Conservation (phyloP, 92 coral and sea anemone species). For the Parazoanthus swiftii region DNA sequence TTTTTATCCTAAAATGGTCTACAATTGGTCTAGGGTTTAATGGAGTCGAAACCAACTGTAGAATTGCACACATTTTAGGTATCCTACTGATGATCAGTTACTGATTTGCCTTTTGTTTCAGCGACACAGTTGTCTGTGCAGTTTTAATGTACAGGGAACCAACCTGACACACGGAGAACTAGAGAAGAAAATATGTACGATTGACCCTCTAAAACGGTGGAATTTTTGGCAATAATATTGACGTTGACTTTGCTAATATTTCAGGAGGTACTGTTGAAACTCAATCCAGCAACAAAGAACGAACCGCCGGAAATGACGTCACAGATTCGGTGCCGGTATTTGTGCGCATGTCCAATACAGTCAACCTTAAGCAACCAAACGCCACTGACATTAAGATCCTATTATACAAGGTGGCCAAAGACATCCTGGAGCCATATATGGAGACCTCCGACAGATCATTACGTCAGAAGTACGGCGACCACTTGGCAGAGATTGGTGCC, state of each 20-base stretch:
- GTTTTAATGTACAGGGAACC: too few relatives aligned
- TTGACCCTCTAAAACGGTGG: too few relatives aligned
- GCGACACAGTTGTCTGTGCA: too few relatives aligned
- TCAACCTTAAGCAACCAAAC: constrained; percentile 39
- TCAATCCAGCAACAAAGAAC: constrained; percentile 58
- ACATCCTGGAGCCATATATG: constrained; percentile 54
- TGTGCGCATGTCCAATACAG: too few relatives aligned
- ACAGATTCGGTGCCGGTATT: neutral
- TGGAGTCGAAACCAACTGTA: too few relatives aligned
- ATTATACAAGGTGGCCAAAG: constrained; percentile 45
- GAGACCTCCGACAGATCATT: constrained; percentile 51
- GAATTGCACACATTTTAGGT: too few relatives aligned
- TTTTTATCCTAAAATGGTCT: too few relatives aligned
- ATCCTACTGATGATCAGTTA: too few relatives aligned
- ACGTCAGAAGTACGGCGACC: constrained; percentile 75
- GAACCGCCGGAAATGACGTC: constrained; percentile 11
- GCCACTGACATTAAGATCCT: constrained; percentile 22
- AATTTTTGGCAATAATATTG: neutral
- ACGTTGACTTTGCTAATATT: neutral
- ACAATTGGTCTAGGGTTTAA: too few relatives aligned
- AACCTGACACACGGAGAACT: neutral
- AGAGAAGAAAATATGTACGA: neutral
- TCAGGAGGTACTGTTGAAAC: constrained; percentile 76
- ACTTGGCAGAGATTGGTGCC: constrained; percentile 70
- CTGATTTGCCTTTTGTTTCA: too few relatives aligned